Base-by-base conservation (phyloP, 1,140 invertebrate species). In the Scaptomyza graminum region DNA sequence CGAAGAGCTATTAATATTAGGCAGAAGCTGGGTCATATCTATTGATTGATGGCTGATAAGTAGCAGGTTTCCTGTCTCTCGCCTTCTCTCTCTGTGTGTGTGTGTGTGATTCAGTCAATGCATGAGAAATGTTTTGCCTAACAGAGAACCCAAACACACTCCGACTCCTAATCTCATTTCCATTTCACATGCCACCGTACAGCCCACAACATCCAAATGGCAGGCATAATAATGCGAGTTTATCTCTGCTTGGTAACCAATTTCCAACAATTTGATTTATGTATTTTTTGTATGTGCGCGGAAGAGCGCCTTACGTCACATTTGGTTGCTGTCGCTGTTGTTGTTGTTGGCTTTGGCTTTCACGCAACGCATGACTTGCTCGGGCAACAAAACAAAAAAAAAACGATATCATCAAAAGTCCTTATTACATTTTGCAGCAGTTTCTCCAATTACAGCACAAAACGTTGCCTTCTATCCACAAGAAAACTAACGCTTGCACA, bases 151-250 rank as follows among this genome's bases (percentile, higher is more conserved):
- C 25, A 7, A 13, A 43, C 37, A 43, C 37, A 11, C 31, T 18
- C 37, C 22, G 3, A 51, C 18, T 15, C 11, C 16, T 22, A 22
- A 22, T 22, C 18, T 1, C 37, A 25, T 11, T 4, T n/a, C 44
- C 22, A 9, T 34, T 34, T 7, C 28, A 28, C 28, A 28, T 28
- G 28, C 7, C 28, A 31, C 28, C 28, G 5, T 7, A 31, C 28
- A 50, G 25, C 25, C 37, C 50, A 39, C 51, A 71, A 39, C 51
- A 71, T 73, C 75, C 65, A 76, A 50, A 55, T 52, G 47, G 59
- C 62, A 67, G 78, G 82, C 82, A 85, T 85, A 85, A 85, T 85
- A 85, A 85, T 87, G 76, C 60, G 81, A 84, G 81, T 87, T 85
- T 85, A 85, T 85, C 81, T 85, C 60, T 81, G 78, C 82, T 78